These are phyloP conservation scores for Synergus japonicus DNA, from an alignment of 2,888 invertebrate species.

Conservation along the genomic window DNA sequence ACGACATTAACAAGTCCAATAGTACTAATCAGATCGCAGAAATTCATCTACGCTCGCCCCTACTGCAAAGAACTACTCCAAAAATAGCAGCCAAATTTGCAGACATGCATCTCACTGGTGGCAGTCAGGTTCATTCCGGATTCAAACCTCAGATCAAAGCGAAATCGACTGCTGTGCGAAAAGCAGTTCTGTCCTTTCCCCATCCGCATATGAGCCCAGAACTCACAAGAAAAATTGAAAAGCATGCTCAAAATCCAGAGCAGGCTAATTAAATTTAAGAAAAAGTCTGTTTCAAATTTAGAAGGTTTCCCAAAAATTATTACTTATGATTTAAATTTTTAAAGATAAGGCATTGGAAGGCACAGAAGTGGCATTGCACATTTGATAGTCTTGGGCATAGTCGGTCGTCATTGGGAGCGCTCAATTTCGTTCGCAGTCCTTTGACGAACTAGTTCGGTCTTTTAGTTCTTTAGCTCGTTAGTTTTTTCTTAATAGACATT, in stretches of 20 bases:
- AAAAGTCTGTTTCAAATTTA: not conserved
- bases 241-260: slow-evolving; percentile 73
- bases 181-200: slow-evolving; percentile 80
- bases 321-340: no score
- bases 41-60: slow-evolving; percentile 76
- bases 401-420: no score
- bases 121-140: slow-evolving; percentile 75
- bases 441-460: no score
- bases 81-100: slow-evolving; percentile 83
- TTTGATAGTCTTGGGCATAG: no score
- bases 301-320: no score
- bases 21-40: slow-evolving; percentile 71
- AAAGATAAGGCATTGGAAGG: no score
- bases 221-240: slow-evolving; percentile 74
- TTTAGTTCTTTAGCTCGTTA: no score
- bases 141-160: slow-evolving; percentile 88
- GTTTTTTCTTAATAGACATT: no score
- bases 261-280: slow-evolving; percentile 64
- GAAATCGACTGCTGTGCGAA: slow-evolving; percentile 89
- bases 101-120: slow-evolving; percentile 82
- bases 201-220: slow-evolving; percentile 76
- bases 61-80: slow-evolving; percentile 81
- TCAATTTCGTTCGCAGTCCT: no score
- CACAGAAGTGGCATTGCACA: no score
- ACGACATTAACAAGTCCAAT: slow-evolving; percentile 68